Evolutionary conservation across 2,113 vertebrate species (phyloP).

Genomic region (Elachura formosa): DNA sequence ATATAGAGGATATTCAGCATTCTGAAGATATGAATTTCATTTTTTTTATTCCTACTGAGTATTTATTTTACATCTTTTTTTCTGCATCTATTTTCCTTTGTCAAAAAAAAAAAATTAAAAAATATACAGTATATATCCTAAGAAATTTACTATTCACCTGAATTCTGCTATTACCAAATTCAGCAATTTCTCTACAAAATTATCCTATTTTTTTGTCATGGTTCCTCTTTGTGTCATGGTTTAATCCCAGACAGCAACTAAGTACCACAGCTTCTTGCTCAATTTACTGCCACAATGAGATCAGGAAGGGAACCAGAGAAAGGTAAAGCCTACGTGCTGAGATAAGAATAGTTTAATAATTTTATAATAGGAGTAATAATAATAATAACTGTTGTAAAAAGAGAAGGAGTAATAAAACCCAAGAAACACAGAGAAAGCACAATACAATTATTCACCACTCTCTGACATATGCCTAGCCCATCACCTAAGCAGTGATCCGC

Average conservation of each 20-base stretch:
- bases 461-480: background rate
- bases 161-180: background rate
- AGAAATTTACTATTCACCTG: background rate
- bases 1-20: background rate
- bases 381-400: background rate
- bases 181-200: background rate
- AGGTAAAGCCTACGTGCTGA: background rate
- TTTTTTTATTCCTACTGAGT: background rate
- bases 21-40: background rate
- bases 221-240: background rate
- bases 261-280: background rate
- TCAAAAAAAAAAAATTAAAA: background rate
- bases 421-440: background rate
- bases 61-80: background rate
- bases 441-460: too few relatives aligned
- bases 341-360: background rate
- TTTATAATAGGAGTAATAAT: background rate
- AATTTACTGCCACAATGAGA: background rate
- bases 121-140: background rate
- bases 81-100: background rate
- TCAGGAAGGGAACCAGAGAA: background rate
- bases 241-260: background rate
- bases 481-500: background rate
- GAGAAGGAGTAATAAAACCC: background rate
- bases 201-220: background rate